A percentile compares a stretch with the other conserved stretches of the same genome.
phyloP scores from a whole-genome alignment of 2,113 vertebrate genomes.

The Corythoichthys haematopterus region DNA sequence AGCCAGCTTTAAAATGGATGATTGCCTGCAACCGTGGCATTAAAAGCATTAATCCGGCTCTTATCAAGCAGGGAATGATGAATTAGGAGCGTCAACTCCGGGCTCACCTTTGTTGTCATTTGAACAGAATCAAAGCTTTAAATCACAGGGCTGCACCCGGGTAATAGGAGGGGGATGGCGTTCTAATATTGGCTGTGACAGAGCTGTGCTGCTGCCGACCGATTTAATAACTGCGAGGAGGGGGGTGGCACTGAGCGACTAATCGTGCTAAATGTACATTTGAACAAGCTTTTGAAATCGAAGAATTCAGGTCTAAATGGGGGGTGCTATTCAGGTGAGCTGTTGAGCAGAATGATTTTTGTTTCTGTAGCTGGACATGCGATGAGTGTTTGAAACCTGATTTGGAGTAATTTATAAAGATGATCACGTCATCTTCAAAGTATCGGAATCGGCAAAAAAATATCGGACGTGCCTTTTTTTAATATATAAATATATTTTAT shows the following conservation, averaged over 20 bases:
- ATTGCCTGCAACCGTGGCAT: slow-evolving; percentile 68
- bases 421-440: too few relatives aligned
- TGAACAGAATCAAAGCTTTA: slow-evolving; percentile 77
- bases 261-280: slow-evolving; percentile 60
- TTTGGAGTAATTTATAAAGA: too few relatives aligned
- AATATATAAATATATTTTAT: too few relatives aligned
- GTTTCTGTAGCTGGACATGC: background rate
- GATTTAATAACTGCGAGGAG: slow-evolving; percentile 67
- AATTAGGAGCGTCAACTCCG: slow-evolving; percentile 70
- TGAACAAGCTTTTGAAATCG: slow-evolving; percentile 57
- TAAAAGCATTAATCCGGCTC: slow-evolving; percentile 75
- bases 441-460: too few relatives aligned
- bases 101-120: slow-evolving; percentile 76
- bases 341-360: too few relatives aligned
- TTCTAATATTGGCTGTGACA: slow-evolving; percentile 62
- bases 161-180: slow-evolving; percentile 60
- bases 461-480: too few relatives aligned
- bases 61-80: slow-evolving; percentile 74
- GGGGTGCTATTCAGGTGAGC: slow-evolving; percentile 23
- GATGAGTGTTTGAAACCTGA: too few relatives aligned
- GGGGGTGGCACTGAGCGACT: slow-evolving; percentile 36
- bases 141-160: slow-evolving; percentile 72
- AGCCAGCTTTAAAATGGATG: slow-evolving; percentile 70
- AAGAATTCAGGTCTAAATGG: slow-evolving; percentile 51
- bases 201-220: slow-evolving; percentile 59